These are phyloP conservation scores for Eupithecia insigniata DNA, from an alignment of 2,888 invertebrate species.

Conservation along the genomic window DNA sequence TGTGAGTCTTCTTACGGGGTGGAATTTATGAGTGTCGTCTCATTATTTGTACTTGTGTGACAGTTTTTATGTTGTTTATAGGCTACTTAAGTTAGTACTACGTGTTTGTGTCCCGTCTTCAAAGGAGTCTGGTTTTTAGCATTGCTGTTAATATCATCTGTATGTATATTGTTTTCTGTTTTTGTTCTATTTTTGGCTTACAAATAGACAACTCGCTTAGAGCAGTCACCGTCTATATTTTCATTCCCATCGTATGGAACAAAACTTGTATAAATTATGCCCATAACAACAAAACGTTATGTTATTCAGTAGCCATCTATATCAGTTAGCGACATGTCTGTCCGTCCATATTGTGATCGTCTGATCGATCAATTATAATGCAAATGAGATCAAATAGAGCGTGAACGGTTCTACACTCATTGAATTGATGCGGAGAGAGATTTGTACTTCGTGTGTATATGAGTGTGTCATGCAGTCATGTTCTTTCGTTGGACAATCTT, in stretches of 20 bases:
- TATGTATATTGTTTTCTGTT: slow-evolving; percentile 4
- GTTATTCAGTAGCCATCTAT: background rate
- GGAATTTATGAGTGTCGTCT: slow-evolving; percentile 22
- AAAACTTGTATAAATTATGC: background rate
- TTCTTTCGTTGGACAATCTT: background rate
- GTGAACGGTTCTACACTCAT: slow-evolving; percentile 26
- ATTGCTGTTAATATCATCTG: background rate
- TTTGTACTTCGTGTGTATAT: slow-evolving; percentile 2
- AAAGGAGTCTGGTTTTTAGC: slow-evolving; percentile 8
- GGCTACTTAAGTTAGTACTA: slow-evolving; percentile 15
- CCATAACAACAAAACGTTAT: background rate
- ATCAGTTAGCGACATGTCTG: slow-evolving; percentile 11
- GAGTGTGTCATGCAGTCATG: background rate
- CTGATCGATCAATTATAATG: slow-evolving; percentile 49
- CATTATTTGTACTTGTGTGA: slow-evolving; percentile 25
- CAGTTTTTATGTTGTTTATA: slow-evolving; percentile 19
- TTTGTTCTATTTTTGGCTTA: background rate
- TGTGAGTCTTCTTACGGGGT: slow-evolving; percentile 36
- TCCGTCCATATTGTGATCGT: slow-evolving; percentile 22
- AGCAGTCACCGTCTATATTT: background rate
- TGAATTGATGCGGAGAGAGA: slow-evolving; percentile 23
- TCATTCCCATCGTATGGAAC: background rate
- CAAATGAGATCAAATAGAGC: slow-evolving; percentile 56
- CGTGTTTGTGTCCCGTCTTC: slow-evolving; percentile 16
- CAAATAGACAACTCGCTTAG: background rate